phyloP scores from a whole-genome alignment of 2,888 invertebrate genomes.

The Saturnia japonica region DNA sequence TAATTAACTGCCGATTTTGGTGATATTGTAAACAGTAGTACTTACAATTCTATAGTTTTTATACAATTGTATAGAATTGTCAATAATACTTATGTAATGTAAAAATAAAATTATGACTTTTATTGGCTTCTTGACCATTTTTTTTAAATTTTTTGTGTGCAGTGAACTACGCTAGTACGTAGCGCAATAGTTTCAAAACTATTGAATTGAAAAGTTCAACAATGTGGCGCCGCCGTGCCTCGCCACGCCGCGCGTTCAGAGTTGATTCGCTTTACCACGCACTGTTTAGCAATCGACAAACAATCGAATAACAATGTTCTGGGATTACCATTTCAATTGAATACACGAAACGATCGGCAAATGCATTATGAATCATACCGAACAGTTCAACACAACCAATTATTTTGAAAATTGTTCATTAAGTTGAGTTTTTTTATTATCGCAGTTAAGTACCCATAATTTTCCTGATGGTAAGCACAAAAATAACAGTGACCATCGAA shows the following conservation, averaged over 20 bases:
- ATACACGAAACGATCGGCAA: background rate
- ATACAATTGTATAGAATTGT: no score
- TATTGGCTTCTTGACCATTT: no score
- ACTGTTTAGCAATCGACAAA: conserved; percentile 4
- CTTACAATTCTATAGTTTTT: no score
- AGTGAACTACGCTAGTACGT: background rate
- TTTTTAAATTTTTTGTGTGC: background rate
- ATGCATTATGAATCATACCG: background rate
- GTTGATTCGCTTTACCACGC: background rate
- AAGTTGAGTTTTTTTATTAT: no score
- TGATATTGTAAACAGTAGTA: no score
- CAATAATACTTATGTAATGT: no score
- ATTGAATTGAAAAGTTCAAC: conserved; percentile 8
- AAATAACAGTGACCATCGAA: no score
- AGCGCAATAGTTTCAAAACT: background rate
- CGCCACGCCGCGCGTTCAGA: background rate
- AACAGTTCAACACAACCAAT: background rate
- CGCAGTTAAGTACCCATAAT: no score
- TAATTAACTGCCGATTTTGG: no score
- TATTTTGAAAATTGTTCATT: background rate
- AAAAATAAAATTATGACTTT: no score
- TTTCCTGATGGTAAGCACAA: no score
- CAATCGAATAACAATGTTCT: conserved; percentile 11
- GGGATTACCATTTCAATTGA: conserved; percentile 3
- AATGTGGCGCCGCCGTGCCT: background rate